These are phyloP conservation scores for Montipora foliosa DNA, from an alignment of 64 coral and sea anemone species.

Conservation along the genomic window DNA sequence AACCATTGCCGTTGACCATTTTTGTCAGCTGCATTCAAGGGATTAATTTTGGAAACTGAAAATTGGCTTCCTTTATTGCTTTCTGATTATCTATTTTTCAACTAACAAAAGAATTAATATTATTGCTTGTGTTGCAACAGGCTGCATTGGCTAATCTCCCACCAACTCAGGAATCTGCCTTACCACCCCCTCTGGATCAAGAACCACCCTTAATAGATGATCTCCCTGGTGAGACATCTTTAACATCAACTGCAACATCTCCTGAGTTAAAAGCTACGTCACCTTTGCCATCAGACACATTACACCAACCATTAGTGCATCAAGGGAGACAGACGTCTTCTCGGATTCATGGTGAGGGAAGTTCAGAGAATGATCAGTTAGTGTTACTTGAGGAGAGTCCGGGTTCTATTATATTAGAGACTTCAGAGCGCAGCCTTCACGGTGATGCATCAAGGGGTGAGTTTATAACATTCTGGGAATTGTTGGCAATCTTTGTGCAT, in stretches of 20 bases:
- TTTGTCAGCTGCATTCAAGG: too few relatives aligned
- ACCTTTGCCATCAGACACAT: neutral
- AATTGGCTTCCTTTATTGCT: too few relatives aligned
- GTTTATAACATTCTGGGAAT: neutral
- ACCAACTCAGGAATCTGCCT: conserved; percentile 9
- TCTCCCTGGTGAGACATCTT: neutral
- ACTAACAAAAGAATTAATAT: neutral
- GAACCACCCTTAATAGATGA: too few relatives aligned
- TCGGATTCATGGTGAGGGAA: neutral
- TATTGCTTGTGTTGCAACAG: neutral
- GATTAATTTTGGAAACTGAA: too few relatives aligned
- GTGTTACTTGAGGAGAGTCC: neutral
- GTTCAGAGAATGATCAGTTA: neutral
- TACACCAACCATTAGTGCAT: neutral
- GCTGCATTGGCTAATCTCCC: neutral
- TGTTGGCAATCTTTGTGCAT: too few relatives aligned
- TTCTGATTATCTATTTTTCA: too few relatives aligned
- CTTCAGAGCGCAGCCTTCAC: neutral
- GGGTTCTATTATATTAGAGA: conserved; percentile 23
- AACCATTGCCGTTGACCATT: too few relatives aligned
- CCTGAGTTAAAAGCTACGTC: neutral
- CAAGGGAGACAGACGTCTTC: neutral
- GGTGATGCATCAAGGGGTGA: neutral
- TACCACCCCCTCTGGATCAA: neutral
- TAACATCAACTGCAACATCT: neutral